Conservation (phyloP, 2,113 vertebrate species). For the Addax nasomaculatus region DNA sequence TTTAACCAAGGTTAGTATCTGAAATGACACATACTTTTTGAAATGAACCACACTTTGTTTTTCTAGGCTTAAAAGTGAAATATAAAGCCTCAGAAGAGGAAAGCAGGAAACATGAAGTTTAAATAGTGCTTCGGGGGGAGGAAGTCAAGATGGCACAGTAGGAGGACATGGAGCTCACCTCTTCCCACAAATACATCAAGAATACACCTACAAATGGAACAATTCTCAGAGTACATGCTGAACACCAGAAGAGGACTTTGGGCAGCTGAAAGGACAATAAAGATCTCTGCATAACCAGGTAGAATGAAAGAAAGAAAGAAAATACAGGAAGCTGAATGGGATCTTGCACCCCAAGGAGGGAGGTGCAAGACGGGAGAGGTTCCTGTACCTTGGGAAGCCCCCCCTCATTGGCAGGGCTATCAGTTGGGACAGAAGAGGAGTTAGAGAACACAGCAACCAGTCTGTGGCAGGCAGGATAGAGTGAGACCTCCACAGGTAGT, state of each 20-base stretch:
- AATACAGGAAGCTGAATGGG: not conserved
- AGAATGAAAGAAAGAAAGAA: not conserved
- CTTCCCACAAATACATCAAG: not conserved
- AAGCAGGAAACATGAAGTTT: not conserved
- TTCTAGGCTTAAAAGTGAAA: conserved; percentile 11
- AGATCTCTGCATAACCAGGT: not conserved
- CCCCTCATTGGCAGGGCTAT: not conserved
- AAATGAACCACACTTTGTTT: not conserved
- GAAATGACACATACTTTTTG: not conserved
- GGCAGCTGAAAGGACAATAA: not conserved
- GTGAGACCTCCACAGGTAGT: not conserved
- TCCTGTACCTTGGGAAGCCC: not conserved
- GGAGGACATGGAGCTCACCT: not conserved
- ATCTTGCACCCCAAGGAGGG: not conserved
- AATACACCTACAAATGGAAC: not conserved
- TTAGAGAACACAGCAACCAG: not conserved
- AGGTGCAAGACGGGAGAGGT: not conserved
- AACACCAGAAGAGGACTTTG: not conserved
- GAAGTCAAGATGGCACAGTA: not conserved
- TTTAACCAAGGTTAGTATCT: not conserved
- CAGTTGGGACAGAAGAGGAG: not conserved
- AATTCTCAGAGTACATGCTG: not conserved
- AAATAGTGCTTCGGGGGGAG: not conserved
- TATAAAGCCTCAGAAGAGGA: not conserved
- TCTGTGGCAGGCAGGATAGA: not conserved